Base-by-base conservation (phyloP, 1,140 invertebrate genomes). In the Caenorhabditis brenneri region DNA sequence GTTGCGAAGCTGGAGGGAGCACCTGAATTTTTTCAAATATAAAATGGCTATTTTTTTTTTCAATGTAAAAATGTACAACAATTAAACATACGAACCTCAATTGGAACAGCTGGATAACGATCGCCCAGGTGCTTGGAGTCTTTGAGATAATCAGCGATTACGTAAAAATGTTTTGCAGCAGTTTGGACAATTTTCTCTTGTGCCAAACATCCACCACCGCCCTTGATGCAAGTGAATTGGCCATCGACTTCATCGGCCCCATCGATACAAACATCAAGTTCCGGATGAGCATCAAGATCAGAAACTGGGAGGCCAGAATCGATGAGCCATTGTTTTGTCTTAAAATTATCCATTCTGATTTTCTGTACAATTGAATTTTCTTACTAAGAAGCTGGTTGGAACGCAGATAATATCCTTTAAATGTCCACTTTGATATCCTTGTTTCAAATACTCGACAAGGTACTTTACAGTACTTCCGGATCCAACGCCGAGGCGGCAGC, bases 111-210 rank as follows among this genome's bases (percentile, higher is more conserved):
- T 10, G 86, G 49, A 48, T 87, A 87, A 12, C 86, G 78, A 31
- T 87, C 86, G 31, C 86, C 86, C 39, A 87, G 53, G 24, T 65
- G 58, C 16, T 60, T 58, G 6, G 86, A 85, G 33, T 87, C 55
- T 80, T 87, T 87, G 19, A 79, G 27, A 53, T 69, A 58, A 33
- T 87, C 87, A 29, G 86, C 87, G n/a, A 87, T 87, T 6, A 84
- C 84, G 69, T 86, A 84, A 36, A 87, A 87, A 24, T 84, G 55
- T 33, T 84, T 79, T n/a, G 87, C 51, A 36, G 83, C 82, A 15
- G 74, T 81, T 69, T 87, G 86, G 1, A 87, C 87, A 29, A 87
- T 85, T 55, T 87, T 87, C 53, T 87, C 87, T 42, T 83, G 79
- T 6, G 84, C 80, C 31, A 87, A 60, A 42, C 87, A 87, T 19